Conservation (phyloP, 2,797 vertebrate species). For the Gymnothorax javanicus region DNA sequence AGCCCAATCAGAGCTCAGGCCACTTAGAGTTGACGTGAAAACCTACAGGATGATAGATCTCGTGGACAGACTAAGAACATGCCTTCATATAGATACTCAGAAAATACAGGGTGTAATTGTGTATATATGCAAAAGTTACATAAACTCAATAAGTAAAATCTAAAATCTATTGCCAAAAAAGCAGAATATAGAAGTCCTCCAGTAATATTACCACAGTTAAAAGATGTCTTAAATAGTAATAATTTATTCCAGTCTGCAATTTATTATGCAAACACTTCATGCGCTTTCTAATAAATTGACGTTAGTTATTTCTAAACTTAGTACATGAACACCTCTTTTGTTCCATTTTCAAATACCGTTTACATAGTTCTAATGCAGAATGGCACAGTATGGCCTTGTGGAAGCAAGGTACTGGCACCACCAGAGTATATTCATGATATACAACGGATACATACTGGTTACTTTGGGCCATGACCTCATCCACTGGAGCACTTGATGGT, state of each 20-base stretch:
- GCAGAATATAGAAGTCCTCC: not conserved
- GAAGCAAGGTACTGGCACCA: conserved; percentile 49
- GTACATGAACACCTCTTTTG: not conserved
- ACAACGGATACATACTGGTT: conserved; percentile 78
- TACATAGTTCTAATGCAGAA: not conserved
- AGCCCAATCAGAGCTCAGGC: not conserved
- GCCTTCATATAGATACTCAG: not conserved
- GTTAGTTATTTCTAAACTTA: not conserved
- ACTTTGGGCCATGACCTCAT: conserved; percentile 84
- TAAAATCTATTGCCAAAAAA: not conserved
- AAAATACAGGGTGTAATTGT: not conserved
- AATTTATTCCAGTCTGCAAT: not conserved
- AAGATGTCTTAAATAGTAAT: not conserved
- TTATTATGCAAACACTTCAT: not conserved
- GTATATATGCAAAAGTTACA: not conserved
- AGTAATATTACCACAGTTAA: not conserved
- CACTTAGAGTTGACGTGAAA: not conserved
- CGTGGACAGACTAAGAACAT: not conserved
- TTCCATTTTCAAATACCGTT: not conserved
- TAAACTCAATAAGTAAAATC: not conserved
- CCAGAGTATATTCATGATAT: conserved; percentile 53
- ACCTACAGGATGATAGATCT: not conserved
- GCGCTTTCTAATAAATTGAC: not conserved
- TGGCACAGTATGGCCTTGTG: conserved; percentile 26
- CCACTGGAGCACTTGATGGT: conserved; percentile 83